Evolutionary conservation across 2,113 vertebrate species (phyloP).

Genomic region (Chauna torquata): DNA sequence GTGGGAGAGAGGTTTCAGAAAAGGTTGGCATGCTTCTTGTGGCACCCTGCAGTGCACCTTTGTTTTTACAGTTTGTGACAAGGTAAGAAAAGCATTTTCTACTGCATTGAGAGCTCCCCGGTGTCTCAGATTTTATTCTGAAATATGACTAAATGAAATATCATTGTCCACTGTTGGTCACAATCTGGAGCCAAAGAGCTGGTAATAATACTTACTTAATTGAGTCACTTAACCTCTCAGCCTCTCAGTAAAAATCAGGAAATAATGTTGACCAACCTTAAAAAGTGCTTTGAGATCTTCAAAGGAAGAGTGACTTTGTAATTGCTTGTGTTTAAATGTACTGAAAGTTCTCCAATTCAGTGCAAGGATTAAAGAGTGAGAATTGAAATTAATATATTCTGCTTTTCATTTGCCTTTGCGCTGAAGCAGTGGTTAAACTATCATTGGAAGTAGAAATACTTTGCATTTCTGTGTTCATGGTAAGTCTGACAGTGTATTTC

Average conservation of each 20-base stretch:
- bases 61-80: background rate
- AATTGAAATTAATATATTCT: slow-evolving; percentile 25
- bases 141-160: background rate
- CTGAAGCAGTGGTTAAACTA: background rate
- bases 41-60: background rate
- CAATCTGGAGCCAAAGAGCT: background rate
- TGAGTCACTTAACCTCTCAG: background rate
- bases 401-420: slow-evolving; percentile 24
- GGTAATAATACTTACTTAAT: background rate
- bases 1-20: background rate
- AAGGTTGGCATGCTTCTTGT: background rate
- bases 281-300: background rate
- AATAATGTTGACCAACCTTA: background rate
- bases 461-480: slow-evolving; percentile 20
- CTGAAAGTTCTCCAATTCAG: background rate
- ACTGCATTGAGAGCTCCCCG: background rate
- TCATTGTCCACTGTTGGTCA: background rate
- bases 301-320: background rate
- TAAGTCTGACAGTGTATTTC: background rate
- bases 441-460: background rate
- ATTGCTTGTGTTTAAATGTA: background rate
- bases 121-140: background rate
- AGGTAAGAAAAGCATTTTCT: background rate
- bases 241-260: background rate
- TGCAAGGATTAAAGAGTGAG: background rate